Evolutionary conservation across 2,888 invertebrate species (phyloP), one percentile per base, ranked within the genome.

Genomic region (Agrotis ipsilon): DNA sequence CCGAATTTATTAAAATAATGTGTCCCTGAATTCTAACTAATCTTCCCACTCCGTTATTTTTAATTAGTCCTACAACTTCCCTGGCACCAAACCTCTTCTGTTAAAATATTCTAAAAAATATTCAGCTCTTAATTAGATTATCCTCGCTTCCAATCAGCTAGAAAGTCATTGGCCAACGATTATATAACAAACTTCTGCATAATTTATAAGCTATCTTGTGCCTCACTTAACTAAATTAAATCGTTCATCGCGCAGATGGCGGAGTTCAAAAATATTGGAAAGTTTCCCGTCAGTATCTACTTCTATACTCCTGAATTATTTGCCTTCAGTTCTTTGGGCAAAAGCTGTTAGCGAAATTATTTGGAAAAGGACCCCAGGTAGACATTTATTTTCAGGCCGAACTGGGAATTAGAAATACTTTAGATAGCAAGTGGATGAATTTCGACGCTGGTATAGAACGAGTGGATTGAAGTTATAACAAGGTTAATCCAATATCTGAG

Each of bases 201-300:
- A 88, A 91, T 88, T 90, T 90, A 90, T 88, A 86, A 88, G 83
- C 84, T 82, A 78, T 83, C 82, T 83, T 82, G 84, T 83, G 87
- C 84, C 89, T 91, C 92, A 93, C 92, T 93, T 92, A 90, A 89
- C 91, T 86, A 91, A 92, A 92, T 93, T 92, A 92, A 92, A 89
- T 85, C 88, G 85, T 86, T 87, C 83, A 86, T 85, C 85, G 81
- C 73, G 83, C 81, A 87, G 86, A 87, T 88, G 89, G 88, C 84
- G 80, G 83, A 90, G 86, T 90, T 89, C 86, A 85, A 87, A 89
- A 92, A 92, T 90, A 89, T 89, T 86, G 87, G 82, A 87, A 91
- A 89, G 77, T 90, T 90, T 83, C 55, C 74, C 80, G 75, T 72
- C 82, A 71, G 75, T 65, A 82, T 80, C 78, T 79, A 65, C 79